Percentiles rank a stretch among this genome's conserved stretches.
These are phyloP conservation scores for Acronicta psi DNA, from an alignment of 2,888 invertebrate genomes.

Conservation along the genomic window DNA sequence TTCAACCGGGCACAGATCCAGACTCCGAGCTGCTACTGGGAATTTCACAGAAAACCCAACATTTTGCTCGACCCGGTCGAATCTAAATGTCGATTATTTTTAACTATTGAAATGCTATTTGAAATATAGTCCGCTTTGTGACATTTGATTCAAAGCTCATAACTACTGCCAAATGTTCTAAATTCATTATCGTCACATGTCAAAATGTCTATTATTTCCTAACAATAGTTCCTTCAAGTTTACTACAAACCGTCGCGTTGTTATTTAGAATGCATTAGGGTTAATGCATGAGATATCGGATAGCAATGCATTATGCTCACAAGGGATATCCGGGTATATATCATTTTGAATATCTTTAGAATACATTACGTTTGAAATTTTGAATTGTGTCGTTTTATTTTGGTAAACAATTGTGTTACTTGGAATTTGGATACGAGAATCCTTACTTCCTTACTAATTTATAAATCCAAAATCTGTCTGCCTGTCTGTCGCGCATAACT, in stretches of 20 bases:
- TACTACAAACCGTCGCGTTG: constrained; percentile 31
- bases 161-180: background rate
- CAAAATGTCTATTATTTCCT: constrained; percentile 18
- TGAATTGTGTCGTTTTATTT: background rate
- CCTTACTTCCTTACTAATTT: too few relatives aligned
- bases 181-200: constrained; percentile 26
- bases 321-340: constrained; percentile 44
- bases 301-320: constrained; percentile 43
- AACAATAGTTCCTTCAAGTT: constrained; percentile 24
- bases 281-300: constrained; percentile 51
- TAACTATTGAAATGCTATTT: background rate
- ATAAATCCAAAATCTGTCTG: too few relatives aligned
- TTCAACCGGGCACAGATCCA: too few relatives aligned
- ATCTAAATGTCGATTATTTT: too few relatives aligned
- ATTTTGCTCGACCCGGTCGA: too few relatives aligned
- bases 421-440: too few relatives aligned
- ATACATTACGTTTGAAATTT: constrained; percentile 18
- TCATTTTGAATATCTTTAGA: constrained; percentile 45
- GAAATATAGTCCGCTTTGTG: background rate
- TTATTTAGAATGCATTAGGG: constrained; percentile 54
- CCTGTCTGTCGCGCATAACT: too few relatives aligned
- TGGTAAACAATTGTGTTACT: background rate
- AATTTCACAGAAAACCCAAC: too few relatives aligned
- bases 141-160: background rate
- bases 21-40: too few relatives aligned